phyloP scores from a whole-genome alignment of 2,797 vertebrate genomes.

The Trachurus trachurus region DNA sequence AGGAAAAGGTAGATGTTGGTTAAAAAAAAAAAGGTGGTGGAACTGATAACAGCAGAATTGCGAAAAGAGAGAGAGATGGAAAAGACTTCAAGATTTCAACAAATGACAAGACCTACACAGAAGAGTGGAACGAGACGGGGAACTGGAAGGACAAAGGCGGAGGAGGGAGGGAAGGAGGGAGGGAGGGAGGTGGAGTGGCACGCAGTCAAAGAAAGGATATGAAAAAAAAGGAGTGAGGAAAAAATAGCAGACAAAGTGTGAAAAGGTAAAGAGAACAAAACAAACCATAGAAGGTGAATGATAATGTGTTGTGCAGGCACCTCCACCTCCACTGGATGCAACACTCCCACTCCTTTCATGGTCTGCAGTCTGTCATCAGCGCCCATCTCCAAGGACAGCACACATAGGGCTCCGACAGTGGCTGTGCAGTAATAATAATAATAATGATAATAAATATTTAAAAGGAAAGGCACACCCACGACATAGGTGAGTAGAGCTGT shows the following conservation, averaged over 20 bases:
- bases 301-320: constrained; percentile 76
- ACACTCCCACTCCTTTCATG: constrained; percentile 80
- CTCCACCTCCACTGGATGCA: constrained; percentile 80
- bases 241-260: constrained; percentile 66
- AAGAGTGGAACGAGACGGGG: constrained; percentile 43
- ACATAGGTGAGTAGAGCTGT: constrained; percentile 88
- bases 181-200: constrained; percentile 1
- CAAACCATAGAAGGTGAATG: constrained; percentile 69
- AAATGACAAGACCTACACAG: constrained; percentile 66
- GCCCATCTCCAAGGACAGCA: constrained; percentile 75
- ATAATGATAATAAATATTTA: too few species aligned
- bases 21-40: constrained; percentile 67
- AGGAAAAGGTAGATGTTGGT: constrained; percentile 73
- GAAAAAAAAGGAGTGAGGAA: constrained; percentile 20
- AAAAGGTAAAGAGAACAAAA: constrained; percentile 74
- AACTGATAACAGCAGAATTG: constrained; percentile 72
- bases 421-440: constrained; percentile 66
- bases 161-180: background rate
- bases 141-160: constrained; percentile 58
- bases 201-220: constrained; percentile 61
- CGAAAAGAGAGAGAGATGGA: constrained; percentile 55
- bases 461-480: constrained; percentile 71
- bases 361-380: constrained; percentile 82
- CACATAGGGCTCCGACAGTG: constrained; percentile 79
- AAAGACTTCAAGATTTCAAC: constrained; percentile 70